Evolutionary conservation across 2,797 vertebrate species (phyloP), one percentile per base, ranked within the genome.

Genomic region (Micropoecilia bifurca): DNA sequence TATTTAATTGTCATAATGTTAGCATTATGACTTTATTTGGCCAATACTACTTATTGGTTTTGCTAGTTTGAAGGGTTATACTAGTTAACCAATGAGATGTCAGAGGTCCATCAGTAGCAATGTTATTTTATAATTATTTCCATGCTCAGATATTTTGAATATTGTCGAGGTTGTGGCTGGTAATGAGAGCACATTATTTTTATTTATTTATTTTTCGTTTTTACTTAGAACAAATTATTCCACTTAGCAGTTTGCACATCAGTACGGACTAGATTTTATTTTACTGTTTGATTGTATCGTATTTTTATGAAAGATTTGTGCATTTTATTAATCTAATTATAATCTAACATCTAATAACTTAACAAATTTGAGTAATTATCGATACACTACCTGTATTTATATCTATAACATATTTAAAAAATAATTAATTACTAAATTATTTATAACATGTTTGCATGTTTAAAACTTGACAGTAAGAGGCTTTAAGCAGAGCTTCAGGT

Each of bases 381-480:
- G 16, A 59, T 30, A 6, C n/a, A 30, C 3, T 59, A 1, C 13
- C 16, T 59, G 57, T 16, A 6, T 36, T 36, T 63, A 20, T 18
- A 8, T 36, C 13, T 33, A 8, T 16, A 7, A 61, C 57, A 30
- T 33, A 10, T 59, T 16, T 59, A 30, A 30, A 30, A 61, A 61
- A 61, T 6, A 33, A 30, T 30, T 16, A 30, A 13, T 59, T 14
- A 33, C 28, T 14, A 16, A 30, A 33, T 61, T 3, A 61, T 33
- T 61, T 33, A 9, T 66, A 20, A 66, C 16, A 66, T 10, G 18
- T 39, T 20, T 8, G 33, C 33, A n/a, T 8, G 41, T 45, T 12
- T 13, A 47, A 76, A 76, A 69, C 71, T 18, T 66, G 55, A 78
- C 33, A 0, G 30, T 59, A 75, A 80, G 63, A 43, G 61, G 41